Evolutionary conservation across 92 coral and sea anemone species (phyloP), one percentile per base, ranked within the genome.

Genomic region (Virgularia gustaviana): DNA sequence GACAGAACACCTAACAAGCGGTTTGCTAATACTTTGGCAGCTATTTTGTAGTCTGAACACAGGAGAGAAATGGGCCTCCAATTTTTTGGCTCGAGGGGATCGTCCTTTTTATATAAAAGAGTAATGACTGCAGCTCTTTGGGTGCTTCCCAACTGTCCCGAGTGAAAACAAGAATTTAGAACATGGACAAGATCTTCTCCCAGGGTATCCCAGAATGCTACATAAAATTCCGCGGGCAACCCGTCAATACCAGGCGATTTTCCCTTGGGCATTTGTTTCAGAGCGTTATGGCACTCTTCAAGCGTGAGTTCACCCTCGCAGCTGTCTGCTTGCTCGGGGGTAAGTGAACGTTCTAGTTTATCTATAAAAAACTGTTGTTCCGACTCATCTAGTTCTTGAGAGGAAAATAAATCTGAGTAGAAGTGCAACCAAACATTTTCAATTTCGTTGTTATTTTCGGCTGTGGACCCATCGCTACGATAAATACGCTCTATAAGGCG

Each of bases 261-360:
- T 18, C 23, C 18, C 0, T 11, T 28, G 0, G 79, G 42, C 81
- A 85, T 85, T 2, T 74, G 78, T 1, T 52, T 18, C 6, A 85
- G 56, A 0, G 86, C 84, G 0, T 0, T 0, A 2, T 32, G 42
- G 1, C 75, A 70, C 61, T 85, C 90, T 0, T 35, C 43, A 1
- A n/a, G 1, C 0, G 75, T 28, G 18, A 85, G 59, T 3, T 9
- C 27, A 4, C 89, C 83, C 34, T 85, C 85, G 27, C 85, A 85
- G 1, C 9, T 32, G 0, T 49, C 38, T 0, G 76, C 35, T 35
- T 49, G 28, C 0, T 49, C 37, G 1, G 37, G 6, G 0, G 60
- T 9, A 9, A 76, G 81, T 20, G 16, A 0, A 4, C 49, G 10
- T 51, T 36, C 2, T 36, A 32, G 0, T 55, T 49, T 0, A 9